These are phyloP conservation scores for Eulemur mongoz DNA, from an alignment of 2,797 vertebrate genomes.

Conservation along the genomic window DNA sequence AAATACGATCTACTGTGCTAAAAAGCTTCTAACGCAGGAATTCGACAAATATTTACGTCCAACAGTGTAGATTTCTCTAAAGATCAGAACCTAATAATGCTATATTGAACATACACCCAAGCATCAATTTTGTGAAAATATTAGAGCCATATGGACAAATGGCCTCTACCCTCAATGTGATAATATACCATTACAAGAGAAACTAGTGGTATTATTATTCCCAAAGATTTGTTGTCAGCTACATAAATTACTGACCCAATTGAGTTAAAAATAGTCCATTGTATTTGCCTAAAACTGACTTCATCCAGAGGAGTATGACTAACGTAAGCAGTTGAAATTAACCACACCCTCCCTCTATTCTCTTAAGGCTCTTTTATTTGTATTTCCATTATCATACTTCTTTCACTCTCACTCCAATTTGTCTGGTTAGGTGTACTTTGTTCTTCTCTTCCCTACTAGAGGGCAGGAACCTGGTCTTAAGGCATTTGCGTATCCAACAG, in stretches of 20 bases:
- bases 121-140: conserved; percentile 54
- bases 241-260: conserved; percentile 43
- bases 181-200: conserved; percentile 45
- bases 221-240: conserved; percentile 56
- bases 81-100: conserved; percentile 43
- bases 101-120: conserved; percentile 45
- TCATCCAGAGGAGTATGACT: conserved; percentile 38
- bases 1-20: conserved; percentile 40
- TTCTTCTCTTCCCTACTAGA: conserved; percentile 66
- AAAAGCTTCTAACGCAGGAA: conserved; percentile 37
- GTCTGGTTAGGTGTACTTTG: conserved; percentile 50
- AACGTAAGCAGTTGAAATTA: conserved; percentile 53
- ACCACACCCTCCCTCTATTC: conserved; percentile 35
- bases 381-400: conserved; percentile 46
- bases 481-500: conserved; percentile 44
- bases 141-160: conserved; percentile 51
- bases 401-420: conserved; percentile 51
- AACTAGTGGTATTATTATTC: conserved; percentile 55
- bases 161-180: not conserved
- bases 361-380: conserved; percentile 57
- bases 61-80: conserved; percentile 26
- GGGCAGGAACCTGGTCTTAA: conserved; percentile 65
- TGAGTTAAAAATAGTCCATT: conserved; percentile 52
- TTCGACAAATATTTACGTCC: conserved; percentile 46
- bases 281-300: conserved; percentile 59